Base-by-base conservation (phyloP, 2,797 vertebrate genomes). In the Chiloscyllium punctatum region DNA sequence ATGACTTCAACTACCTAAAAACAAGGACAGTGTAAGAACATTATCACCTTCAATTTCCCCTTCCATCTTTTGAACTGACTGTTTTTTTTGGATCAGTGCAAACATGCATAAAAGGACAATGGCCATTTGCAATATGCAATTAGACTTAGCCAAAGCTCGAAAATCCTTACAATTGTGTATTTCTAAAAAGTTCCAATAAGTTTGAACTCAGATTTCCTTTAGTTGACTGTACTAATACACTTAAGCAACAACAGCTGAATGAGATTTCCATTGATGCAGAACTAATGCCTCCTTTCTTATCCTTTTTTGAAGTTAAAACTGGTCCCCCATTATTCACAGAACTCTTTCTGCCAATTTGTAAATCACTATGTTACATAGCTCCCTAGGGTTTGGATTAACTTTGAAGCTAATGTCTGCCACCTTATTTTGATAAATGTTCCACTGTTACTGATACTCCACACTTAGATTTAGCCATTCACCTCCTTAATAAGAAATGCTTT, bases 351-450 rank as follows among this genome's bases (percentile, higher is more conserved):
- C 92, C 71, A 94, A 94, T 72, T 94, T 94, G 68, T 57, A 91
- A 94, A 94, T 25, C 92, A 33, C 42, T 16, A 48, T 94, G 68
- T 48, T 69, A 30, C 66, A 94, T 5, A 51, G 0, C 48, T 51
- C 92, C 92, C 68, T 72, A 25, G 37, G 37, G 92, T 72, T 71
- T 94, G 66, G 69, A 94, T 72, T 51, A 69, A 48, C n/a, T 94
- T 71, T 94, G 92, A 16, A 94, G 71, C 69, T 94, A 94, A 94
- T 48, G 23, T n/a, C 23, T 71, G 48, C 6, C 16, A 91, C 16
- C 33, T 37, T 91, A 21, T 91, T 33, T 57, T 66, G 33, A n/a
- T 37, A 91, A 91, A 91, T 91, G 53, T 57, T 91, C 15, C 57
- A 66, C 33, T n/a, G 8, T 27, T 33, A 30, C 27, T 88, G 48